These are phyloP conservation scores for Megaustenia siamemsis DNA, from an alignment of 2,888 invertebrate genomes.

Conservation along the genomic window DNA sequence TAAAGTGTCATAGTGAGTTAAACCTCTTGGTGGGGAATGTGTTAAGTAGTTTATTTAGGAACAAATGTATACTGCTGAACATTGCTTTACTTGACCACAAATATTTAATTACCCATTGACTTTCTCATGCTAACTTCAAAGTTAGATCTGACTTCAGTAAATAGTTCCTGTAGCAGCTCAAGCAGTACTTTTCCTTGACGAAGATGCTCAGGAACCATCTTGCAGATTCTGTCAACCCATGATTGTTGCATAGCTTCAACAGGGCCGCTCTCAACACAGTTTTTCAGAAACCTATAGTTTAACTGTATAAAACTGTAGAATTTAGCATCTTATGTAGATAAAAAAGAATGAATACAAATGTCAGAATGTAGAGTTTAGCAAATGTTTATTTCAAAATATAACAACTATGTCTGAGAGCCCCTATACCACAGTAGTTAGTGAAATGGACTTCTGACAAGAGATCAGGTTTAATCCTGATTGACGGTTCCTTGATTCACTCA, in stretches of 20 bases:
- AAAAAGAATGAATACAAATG: not conserved
- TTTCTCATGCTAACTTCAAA: conserved; percentile 79
- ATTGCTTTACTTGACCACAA: too few species aligned
- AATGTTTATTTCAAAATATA: too few species aligned
- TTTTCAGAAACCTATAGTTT: conserved; percentile 79
- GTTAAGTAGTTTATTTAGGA: too few species aligned
- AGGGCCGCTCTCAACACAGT: conserved; percentile 78
- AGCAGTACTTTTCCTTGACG: conserved; percentile 65
- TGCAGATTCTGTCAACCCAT: conserved; percentile 77
- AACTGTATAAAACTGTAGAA: conserved; percentile 63
- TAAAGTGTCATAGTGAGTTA: too few species aligned
- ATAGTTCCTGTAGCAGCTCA: conserved; percentile 72
- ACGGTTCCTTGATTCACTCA: too few species aligned
- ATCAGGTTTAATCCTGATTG: too few species aligned
- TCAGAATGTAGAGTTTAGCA: too few species aligned
- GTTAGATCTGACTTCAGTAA: conserved; percentile 76
- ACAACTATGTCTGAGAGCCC: too few species aligned
- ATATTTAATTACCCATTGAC: conserved; percentile 75
- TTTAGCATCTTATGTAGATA: not conserved
- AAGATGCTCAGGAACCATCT: conserved; percentile 76
- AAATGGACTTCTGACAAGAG: too few species aligned
- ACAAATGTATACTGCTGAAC: too few species aligned
- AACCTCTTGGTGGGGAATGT: too few species aligned
- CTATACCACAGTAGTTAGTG: too few species aligned
- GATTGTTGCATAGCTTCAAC: conserved; percentile 78